Conservation (phyloP, 2,797 vertebrate genomes). For the Arnoldichthys spilopterus region DNA sequence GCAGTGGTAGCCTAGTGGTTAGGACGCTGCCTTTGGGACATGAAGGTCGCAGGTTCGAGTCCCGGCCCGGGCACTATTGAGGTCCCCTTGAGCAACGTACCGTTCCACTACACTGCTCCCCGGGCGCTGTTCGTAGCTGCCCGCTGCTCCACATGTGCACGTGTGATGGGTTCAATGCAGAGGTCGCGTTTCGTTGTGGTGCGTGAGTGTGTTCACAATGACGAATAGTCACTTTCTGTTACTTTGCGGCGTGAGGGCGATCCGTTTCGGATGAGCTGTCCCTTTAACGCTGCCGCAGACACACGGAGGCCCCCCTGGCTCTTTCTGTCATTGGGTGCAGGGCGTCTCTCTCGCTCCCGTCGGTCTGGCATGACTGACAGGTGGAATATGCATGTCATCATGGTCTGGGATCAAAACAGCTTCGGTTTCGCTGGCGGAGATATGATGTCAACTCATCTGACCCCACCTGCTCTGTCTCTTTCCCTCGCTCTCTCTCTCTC, state of each 20-base stretch:
- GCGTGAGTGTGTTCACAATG: too few relatives aligned
- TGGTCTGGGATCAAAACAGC: constrained; percentile 11
- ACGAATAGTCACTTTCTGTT: too few relatives aligned
- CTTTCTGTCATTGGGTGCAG: background rate
- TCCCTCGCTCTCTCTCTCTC: background rate
- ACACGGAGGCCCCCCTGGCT: background rate
- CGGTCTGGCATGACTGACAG: constrained; percentile 38
- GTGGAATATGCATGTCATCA: constrained; percentile 31
- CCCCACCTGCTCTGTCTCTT: constrained; percentile 21
- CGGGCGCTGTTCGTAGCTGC: too few relatives aligned
- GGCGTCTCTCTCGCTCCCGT: background rate
- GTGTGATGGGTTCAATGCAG: too few relatives aligned
- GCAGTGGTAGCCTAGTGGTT: too few relatives aligned
- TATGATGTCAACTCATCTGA: constrained; percentile 24
- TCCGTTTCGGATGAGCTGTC: background rate
- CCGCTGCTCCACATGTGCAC: too few relatives aligned
- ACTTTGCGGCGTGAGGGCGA: background rate
- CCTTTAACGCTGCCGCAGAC: background rate
- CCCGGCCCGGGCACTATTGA: too few relatives aligned
- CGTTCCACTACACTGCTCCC: too few relatives aligned
- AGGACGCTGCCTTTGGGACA: too few relatives aligned
- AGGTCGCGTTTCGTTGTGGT: too few relatives aligned
- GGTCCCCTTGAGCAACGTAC: too few relatives aligned
- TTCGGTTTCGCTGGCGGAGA: constrained; percentile 2
- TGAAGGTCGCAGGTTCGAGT: too few relatives aligned